A percentile compares a stretch with the other conserved stretches of the same genome.
These are phyloP conservation scores for Odontophorus gujanensis DNA, from an alignment of 2,113 vertebrate genomes.

Conservation along the genomic window DNA sequence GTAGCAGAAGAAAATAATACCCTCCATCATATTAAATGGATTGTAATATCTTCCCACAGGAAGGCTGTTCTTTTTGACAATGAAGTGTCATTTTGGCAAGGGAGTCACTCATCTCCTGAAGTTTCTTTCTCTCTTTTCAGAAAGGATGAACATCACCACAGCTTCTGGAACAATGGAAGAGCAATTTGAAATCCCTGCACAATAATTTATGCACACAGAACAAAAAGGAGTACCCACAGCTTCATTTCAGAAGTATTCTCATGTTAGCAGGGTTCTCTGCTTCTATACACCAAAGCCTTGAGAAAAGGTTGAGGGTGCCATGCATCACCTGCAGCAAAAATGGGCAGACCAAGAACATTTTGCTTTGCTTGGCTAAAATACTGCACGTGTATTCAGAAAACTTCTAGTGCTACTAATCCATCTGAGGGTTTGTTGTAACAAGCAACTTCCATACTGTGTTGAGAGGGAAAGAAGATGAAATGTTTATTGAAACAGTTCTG, in stretches of 20 bases:
- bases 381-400: rapidly evolving
- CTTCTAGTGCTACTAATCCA: background rate
- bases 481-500: background rate
- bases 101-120: background rate
- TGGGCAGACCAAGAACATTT: background rate
- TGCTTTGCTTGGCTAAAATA: background rate
- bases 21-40: background rate
- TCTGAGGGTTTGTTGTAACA: background rate
- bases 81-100: background rate
- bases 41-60: background rate
- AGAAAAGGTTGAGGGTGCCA: background rate
- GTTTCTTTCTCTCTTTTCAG: background rate
- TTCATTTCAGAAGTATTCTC: background rate
- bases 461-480: background rate
- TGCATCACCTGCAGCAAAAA: background rate
- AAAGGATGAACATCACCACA: background rate
- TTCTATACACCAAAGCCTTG: background rate
- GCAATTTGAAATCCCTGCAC: background rate
- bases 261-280: background rate
- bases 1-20: background rate
- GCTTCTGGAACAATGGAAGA: background rate
- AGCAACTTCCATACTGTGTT: rapidly evolving
- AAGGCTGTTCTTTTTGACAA: slow-evolving; percentile 19
- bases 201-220: background rate
- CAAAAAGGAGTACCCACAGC: background rate